Percentiles rank a stretch among this genome's conserved stretches.
phyloP scores from a whole-genome alignment of 2,888 invertebrate species.

The Syrista parreyssii region DNA sequence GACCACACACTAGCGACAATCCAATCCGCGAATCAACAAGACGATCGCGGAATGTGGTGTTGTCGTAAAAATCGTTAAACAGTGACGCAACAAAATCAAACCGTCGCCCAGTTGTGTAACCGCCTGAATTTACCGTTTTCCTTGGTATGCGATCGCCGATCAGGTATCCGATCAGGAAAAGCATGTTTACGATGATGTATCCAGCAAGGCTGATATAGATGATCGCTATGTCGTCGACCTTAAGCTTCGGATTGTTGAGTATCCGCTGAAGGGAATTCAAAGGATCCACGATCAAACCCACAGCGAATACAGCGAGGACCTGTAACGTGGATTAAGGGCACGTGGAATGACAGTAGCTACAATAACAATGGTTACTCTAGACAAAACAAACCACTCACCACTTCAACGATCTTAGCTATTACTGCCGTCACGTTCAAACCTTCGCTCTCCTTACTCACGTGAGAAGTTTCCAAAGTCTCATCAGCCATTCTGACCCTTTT shows the following conservation, averaged over 20 bases:
- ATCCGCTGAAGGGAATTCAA: conserved; percentile 64
- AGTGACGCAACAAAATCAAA: neutral
- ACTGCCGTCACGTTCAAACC: conserved; percentile 67
- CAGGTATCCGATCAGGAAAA: conserved; percentile 72
- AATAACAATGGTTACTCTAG: neutral
- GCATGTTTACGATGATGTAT: conserved; percentile 74
- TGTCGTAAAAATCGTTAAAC: neutral
- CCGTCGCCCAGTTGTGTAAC: neutral
- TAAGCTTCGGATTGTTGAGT: conserved; percentile 66
- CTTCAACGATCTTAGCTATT: conserved; percentile 71
- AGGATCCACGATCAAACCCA: conserved; percentile 75
- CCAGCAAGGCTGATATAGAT: conserved; percentile 77
- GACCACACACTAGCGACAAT: neutral
- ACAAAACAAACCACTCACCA: conserved; percentile 68
- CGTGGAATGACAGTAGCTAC: neutral
- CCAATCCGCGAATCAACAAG: neutral
- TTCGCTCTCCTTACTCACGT: conserved; percentile 69
- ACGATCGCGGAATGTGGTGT: neutral
- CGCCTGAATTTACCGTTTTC: conserved; percentile 66
- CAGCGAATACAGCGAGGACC: conserved; percentile 73
- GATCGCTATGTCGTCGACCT: conserved; percentile 72
- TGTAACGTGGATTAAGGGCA: conserved; percentile 47
- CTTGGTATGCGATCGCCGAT: conserved; percentile 75
- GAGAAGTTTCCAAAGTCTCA: conserved; percentile 68
- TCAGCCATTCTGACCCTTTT: conserved; percentile 74